These are phyloP conservation scores for Sinocyclocheilus grahami DNA, from an alignment of 2,113 vertebrate genomes.

Conservation along the genomic window DNA sequence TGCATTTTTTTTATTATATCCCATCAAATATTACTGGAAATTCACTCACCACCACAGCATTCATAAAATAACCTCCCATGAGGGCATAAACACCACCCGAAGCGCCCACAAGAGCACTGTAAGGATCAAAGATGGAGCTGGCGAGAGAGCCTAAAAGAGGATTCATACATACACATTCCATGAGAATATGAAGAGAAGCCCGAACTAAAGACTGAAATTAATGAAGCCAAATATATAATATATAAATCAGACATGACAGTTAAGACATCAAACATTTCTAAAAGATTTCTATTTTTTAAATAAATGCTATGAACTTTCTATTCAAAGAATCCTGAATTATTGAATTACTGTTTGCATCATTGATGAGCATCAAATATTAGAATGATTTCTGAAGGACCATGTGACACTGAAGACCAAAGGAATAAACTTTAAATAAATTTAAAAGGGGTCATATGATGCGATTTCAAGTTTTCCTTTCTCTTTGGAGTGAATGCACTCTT, in stretches of 20 bases:
- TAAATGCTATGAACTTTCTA: no score
- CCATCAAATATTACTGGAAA: not conserved
- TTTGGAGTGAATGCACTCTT: no score
- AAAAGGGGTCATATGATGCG: no score
- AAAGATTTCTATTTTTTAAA: no score
- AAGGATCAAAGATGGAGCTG: slow-evolving; percentile 90
- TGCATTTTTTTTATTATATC: not conserved
- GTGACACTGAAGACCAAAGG: no score
- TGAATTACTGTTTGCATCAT: not conserved
- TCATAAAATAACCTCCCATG: slow-evolving; percentile 91
- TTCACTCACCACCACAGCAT: slow-evolving; percentile 84
- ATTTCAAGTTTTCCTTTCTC: no score
- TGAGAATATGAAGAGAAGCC: not conserved
- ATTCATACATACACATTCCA: not conserved
- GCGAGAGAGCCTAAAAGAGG: slow-evolving; percentile 82
- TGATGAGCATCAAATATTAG: not conserved
- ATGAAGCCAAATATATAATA: not conserved
- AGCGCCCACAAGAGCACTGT: slow-evolving; percentile 83
- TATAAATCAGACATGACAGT: no score
- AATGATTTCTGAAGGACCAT: not conserved
- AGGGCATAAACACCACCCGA: slow-evolving; percentile 91
- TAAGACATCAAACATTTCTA: no score
- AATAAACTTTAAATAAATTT: no score
- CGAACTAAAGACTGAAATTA: not conserved
- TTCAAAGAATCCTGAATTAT: not conserved